phyloP scores from a whole-genome alignment of 1,140 invertebrate genomes.

The Drosophila ogumai region DNA sequence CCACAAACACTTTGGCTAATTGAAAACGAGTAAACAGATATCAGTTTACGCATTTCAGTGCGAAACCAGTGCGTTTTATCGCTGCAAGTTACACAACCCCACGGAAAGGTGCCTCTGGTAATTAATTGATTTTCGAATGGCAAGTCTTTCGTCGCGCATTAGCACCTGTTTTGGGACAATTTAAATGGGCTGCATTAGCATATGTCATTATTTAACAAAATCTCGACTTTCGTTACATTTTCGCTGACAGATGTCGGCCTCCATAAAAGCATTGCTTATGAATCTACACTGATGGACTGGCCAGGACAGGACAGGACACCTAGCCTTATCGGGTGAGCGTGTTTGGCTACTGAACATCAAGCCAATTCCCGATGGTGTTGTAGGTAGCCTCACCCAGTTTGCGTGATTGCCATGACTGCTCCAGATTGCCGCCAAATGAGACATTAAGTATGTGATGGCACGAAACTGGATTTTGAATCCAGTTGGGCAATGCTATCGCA shows the following conservation, averaged over 20 bases:
- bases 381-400: constrained; percentile 33
- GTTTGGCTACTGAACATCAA: constrained; percentile 17
- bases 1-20: neutral
- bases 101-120: neutral
- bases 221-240: constrained; percentile 17
- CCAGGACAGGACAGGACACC: neutral
- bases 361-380: constrained; percentile 23
- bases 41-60: neutral
- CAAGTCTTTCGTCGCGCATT: neutral
- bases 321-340: constrained; percentile 24
- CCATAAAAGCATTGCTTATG: constrained; percentile 15
- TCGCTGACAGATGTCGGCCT: constrained; percentile 14
- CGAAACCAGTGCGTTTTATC: constrained; percentile 6
- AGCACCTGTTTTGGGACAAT: neutral
- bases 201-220: constrained; percentile 1
- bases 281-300: neutral
- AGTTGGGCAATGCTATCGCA: neutral
- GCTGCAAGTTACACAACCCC: constrained; percentile 1
- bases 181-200: constrained; percentile 1
- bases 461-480: constrained; percentile 9
- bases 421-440: constrained; percentile 36
- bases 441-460: constrained; percentile 28
- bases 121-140: constrained; percentile 11
- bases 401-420: constrained; percentile 28
- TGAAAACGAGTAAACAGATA: neutral